Evolutionary conservation across 1,140 invertebrate genomes (phyloP).

Genomic region (Dysdera silvatica): DNA sequence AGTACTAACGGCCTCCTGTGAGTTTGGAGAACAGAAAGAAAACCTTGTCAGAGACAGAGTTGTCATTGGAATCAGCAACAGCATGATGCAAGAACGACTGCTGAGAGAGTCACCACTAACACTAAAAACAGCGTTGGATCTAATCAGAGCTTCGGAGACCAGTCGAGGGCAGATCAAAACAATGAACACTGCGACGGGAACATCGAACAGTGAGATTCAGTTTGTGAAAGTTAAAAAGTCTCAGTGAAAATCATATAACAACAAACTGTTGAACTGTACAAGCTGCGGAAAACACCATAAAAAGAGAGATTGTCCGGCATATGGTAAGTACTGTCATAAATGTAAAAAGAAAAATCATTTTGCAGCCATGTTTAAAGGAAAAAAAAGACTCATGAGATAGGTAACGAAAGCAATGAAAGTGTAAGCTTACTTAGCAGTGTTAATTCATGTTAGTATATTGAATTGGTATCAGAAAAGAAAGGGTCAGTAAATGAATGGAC

Average conservation of each 20-base stretch:
- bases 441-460: background rate
- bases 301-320: background rate
- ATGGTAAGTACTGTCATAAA: background rate
- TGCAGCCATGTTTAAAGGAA: background rate
- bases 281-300: background rate
- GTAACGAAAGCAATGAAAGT: background rate
- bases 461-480: background rate
- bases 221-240: background rate
- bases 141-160: background rate
- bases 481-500: too few species aligned
- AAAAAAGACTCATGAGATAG: too few species aligned
- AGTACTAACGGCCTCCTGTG: background rate
- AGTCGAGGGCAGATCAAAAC: background rate
- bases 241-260: background rate
- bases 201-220: background rate
- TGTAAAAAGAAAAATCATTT: background rate
- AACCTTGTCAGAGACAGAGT: background rate
- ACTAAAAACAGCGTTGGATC: background rate
- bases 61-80: background rate
- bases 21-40: background rate
- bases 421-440: background rate
- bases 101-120: background rate
- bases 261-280: background rate
- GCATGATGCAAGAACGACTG: conserved; percentile 7
- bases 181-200: background rate